Evolutionary conservation across 2,888 invertebrate genomes (phyloP), one percentile per base, ranked within the genome.

Genomic region (Clostera curtula): DNA sequence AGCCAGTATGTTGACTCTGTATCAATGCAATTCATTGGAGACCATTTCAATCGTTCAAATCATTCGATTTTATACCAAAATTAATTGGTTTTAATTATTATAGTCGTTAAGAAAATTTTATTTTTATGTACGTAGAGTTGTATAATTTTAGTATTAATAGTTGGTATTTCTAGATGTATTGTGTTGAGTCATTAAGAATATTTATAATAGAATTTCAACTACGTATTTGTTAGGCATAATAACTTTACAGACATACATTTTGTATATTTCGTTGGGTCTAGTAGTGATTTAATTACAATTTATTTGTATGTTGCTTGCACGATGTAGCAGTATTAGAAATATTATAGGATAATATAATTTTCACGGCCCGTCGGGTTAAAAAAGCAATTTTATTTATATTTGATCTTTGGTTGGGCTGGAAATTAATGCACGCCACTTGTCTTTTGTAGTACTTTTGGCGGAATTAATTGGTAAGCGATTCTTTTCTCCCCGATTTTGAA

Each of bases 161-260:
- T 43, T 43, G 49, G 45, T 45, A 40, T 48, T 36, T 48, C 40
- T 45, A 45, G 41, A 45, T 49, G 45, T 49, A 49, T 49, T 35
- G 49, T 26, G 49, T 49, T 49, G 45, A 49, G 49, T 48, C 49
- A 49, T 48, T 48, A 41, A 45, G 36, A 30, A 19, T 49, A 49
- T 48, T 48, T 49, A 24, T 36, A 39, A 48, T 36, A 34, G 41
- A 39, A 35, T 31, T 34, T 16, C 27, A 31, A 24, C 17, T 35
- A 32, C 6, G 27, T 27, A 35, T 25, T 38, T 41, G 30, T 33
- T 36, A 30, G 31, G 23, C 27, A 27, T 25, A 24, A 12, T 29
- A 27, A 23, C 26, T 25, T 29, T 36, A 38, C n/a, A n/a, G n/a
- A n/a, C n/a, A 36, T 33, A 40, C 41, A 39, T 38, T 41, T 39